phyloP scores from a whole-genome alignment of 2,113 vertebrate species.

The Ellobius talpinus region DNA sequence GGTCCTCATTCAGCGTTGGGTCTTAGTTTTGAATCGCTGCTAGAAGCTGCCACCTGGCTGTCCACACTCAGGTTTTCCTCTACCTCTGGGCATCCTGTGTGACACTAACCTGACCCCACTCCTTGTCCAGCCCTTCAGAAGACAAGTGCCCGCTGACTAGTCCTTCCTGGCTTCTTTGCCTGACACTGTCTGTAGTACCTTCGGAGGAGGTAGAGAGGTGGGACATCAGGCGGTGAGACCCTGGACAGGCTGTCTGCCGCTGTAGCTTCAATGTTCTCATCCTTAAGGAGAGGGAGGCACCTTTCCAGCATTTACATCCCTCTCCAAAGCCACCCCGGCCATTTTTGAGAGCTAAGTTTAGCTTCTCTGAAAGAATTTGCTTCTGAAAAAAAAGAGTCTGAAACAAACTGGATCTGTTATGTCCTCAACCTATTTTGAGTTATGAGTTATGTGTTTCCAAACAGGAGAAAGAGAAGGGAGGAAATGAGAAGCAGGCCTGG shows the following conservation, averaged over 20 bases:
- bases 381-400: constrained; percentile 46
- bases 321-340: neutral
- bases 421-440: constrained; percentile 66
- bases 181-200: neutral
- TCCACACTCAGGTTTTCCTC: neutral
- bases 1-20: neutral
- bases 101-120: neutral
- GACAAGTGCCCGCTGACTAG: neutral
- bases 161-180: neutral
- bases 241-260: no score
- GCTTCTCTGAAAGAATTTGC: constrained; percentile 41
- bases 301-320: neutral
- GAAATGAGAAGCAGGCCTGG: constrained; percentile 27
- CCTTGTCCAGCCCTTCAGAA: neutral
- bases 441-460: constrained; percentile 70
- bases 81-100: constrained; percentile 46
- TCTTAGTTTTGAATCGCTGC: constrained; percentile 30
- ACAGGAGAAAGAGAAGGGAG: constrained; percentile 19
- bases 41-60: neutral
- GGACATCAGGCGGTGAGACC: neutral
- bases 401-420: constrained; percentile 47
- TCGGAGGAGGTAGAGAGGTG: neutral
- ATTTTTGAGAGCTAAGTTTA: constrained; percentile 23
- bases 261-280: neutral
- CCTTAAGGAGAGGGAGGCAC: neutral